phyloP scores from a whole-genome alignment of 2,113 vertebrate genomes.

The Mormyrus iriodes region DNA sequence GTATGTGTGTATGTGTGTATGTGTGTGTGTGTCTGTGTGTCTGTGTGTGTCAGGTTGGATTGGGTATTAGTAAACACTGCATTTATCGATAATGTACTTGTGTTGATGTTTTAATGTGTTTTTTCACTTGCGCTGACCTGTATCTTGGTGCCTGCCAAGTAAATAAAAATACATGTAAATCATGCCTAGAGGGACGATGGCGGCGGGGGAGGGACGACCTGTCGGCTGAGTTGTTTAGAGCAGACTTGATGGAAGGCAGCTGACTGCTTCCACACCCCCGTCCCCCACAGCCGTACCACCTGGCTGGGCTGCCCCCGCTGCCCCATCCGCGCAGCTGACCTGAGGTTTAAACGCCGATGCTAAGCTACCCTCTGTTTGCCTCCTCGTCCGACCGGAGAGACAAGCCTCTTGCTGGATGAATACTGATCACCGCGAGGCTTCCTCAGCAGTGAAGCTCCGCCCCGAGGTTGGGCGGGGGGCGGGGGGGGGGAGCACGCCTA shows the following conservation, averaged over 20 bases:
- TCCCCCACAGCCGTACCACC: neutral
- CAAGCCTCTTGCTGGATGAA: neutral
- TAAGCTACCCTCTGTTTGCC: neutral
- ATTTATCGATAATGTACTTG: neutral
- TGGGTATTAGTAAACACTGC: neutral
- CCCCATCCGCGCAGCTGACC: neutral
- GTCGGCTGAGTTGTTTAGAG: neutral
- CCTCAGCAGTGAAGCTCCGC: constrained; percentile 17
- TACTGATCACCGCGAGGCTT: constrained; percentile 27
- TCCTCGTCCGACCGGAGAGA: neutral
- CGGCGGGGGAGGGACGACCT: neutral
- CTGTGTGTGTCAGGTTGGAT: neutral
- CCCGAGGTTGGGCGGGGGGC: neutral
- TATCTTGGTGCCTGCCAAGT: neutral
- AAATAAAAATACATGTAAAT: constrained; percentile 17
- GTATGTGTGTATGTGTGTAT: neutral
- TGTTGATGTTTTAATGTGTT: neutral
- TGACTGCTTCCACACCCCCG: neutral
- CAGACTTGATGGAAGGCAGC: neutral
- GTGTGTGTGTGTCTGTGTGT: neutral
- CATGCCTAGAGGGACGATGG: neutral
- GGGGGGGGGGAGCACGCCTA: neutral
- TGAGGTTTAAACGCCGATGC: neutral
- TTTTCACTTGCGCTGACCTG: neutral
- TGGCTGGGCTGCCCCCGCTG: neutral